phyloP scores from a whole-genome alignment of 23 tunicate species.

The Ciona savignyi region DNA sequence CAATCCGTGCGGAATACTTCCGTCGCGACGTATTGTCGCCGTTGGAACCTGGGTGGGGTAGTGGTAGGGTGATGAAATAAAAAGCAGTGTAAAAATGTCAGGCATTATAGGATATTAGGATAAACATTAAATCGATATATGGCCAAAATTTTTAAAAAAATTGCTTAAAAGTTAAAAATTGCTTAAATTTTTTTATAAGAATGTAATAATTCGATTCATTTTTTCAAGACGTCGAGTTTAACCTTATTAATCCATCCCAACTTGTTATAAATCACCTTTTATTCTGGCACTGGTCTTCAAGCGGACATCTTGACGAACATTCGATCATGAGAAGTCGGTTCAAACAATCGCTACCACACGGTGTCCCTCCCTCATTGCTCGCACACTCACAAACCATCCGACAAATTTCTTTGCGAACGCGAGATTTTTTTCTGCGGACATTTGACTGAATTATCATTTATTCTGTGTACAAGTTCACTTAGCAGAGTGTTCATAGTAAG shows the following conservation, averaged over 20 bases:
- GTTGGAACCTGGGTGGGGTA: conserved; percentile 76
- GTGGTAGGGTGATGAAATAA: too few relatives aligned
- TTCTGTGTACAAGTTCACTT: too few relatives aligned
- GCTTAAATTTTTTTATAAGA: neutral
- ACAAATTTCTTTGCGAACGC: conserved; percentile 82
- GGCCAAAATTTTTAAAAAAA: too few relatives aligned
- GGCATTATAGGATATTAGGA: too few relatives aligned
- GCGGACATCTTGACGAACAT: conserved; percentile 71
- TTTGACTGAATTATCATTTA: neutral
- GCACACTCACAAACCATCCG: conserved; percentile 84
- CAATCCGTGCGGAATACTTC: conserved; percentile 80
- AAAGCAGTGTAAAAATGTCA: too few relatives aligned
- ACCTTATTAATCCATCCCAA: too few relatives aligned
- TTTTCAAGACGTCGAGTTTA: neutral
- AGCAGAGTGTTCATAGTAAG: too few relatives aligned
- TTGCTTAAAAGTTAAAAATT: too few relatives aligned
- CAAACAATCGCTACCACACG: conserved; percentile 76
- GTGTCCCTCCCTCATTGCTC: conserved; percentile 36
- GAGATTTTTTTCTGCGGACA: conserved; percentile 62
- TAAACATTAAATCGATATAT: too few relatives aligned
- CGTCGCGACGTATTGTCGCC: conserved; percentile 43
- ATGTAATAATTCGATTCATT: neutral
- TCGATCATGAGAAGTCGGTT: conserved; percentile 93
- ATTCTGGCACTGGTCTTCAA: conserved; percentile 62
- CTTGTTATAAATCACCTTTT: too few relatives aligned